Percentiles rank a stretch among this genome's conserved stretches.
These are phyloP conservation scores for Sarcophaga caerulescens DNA, from an alignment of 2,888 invertebrate genomes.

Conservation along the genomic window DNA sequence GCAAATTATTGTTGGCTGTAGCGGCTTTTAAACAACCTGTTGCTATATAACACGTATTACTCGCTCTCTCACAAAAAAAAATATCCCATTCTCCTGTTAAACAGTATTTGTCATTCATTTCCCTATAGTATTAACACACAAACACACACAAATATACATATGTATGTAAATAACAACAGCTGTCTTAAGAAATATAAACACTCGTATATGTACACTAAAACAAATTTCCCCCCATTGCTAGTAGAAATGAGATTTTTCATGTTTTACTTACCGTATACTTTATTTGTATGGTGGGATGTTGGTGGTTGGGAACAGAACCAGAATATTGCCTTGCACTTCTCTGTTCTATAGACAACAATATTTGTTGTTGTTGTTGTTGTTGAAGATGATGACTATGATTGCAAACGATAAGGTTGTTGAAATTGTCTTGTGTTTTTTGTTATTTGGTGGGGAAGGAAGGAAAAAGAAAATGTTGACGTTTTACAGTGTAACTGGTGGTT, in stretches of 20 bases:
- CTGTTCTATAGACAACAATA: slow-evolving; percentile 35
- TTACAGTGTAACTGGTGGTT: background rate
- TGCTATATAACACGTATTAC: slow-evolving; percentile 16
- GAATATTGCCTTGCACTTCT: slow-evolving; percentile 34
- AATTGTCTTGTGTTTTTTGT: slow-evolving; percentile 8
- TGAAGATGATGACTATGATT: slow-evolving; percentile 21
- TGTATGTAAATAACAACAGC: background rate
- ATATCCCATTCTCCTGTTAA: background rate
- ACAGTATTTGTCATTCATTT: slow-evolving; percentile 20
- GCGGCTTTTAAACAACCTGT: slow-evolving; percentile 46
- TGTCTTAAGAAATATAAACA: background rate
- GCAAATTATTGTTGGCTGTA: slow-evolving; percentile 27
- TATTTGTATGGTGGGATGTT: slow-evolving; percentile 33
- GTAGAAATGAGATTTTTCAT: slow-evolving; percentile 22
- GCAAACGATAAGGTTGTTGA: slow-evolving; percentile 55
- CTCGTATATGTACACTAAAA: background rate
- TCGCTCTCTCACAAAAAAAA: slow-evolving; percentile 1
- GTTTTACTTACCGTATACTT: slow-evolving; percentile 60
- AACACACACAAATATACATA: background rate
- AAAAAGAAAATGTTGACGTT: slow-evolving; percentile 54
- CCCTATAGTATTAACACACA: background rate
- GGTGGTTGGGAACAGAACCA: background rate
- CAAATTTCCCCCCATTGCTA: background rate
- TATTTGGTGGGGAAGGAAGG: background rate
- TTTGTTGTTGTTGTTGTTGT: slow-evolving; percentile 51